Percentiles rank a stretch among this genome's conserved stretches.
phyloP scores from a whole-genome alignment of 2,113 vertebrate genomes.

The Neofelis nebulosa region DNA sequence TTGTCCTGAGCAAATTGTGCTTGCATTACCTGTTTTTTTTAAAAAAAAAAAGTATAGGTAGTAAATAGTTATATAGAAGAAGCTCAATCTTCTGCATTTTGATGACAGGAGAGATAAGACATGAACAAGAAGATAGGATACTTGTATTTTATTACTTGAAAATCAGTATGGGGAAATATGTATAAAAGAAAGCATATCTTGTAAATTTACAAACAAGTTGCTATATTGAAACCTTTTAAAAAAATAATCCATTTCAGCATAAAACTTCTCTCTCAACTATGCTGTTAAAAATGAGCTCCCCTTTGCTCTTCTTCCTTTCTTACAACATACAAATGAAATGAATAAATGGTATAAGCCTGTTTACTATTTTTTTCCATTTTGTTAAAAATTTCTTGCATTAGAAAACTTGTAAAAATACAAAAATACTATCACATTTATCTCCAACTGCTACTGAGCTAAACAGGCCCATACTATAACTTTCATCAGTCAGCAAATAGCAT shows the following conservation, averaged over 20 bases:
- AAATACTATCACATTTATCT: not conserved
- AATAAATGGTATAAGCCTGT: not conserved
- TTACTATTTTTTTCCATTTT: not conserved
- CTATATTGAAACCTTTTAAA: not conserved
- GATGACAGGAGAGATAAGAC: not conserved
- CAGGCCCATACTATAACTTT: not conserved
- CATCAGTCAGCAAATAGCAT: not conserved
- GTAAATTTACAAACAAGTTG: not conserved
- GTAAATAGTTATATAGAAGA: conserved; percentile 1
- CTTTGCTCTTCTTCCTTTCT: not conserved
- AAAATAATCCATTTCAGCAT: not conserved
- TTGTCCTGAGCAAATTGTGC: conserved; percentile 99
- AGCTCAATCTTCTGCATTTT: not conserved
- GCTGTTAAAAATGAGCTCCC: not conserved
- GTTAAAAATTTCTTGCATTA: not conserved
- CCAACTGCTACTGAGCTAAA: not conserved
- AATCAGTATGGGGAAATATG: not conserved
- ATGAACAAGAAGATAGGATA: not conserved
- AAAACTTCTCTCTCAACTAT: not conserved
- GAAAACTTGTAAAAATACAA: not conserved
- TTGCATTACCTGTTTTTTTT: conserved; percentile 94
- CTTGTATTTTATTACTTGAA: not conserved
- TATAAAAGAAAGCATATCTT: not conserved
- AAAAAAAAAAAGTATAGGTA: not conserved
- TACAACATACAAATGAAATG: not conserved